Evolutionary conservation across 2,797 vertebrate species (phyloP).

Genomic region (Enoplosus armatus): DNA sequence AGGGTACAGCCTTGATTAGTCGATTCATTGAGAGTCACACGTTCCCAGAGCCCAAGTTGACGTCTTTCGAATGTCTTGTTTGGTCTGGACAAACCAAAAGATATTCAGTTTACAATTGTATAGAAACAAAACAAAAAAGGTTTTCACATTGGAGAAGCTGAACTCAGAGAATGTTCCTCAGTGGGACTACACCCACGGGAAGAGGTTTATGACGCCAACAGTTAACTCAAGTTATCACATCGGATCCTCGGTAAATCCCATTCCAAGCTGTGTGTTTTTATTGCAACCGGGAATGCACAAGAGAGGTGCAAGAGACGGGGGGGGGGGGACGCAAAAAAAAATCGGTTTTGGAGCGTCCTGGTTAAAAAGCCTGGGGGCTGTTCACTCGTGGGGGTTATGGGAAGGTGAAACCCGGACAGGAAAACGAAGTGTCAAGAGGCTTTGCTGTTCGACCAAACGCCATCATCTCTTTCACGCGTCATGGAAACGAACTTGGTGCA

Average conservation of each 20-base stretch:
- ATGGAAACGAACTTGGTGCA: neutral
- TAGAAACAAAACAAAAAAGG: no score
- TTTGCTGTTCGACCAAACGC: no score
- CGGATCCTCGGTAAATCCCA: neutral
- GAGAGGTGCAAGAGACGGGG: neutral
- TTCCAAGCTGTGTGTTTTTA: neutral
- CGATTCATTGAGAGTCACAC: neutral
- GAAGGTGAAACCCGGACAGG: slow-evolving; percentile 29
- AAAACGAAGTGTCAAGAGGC: no score
- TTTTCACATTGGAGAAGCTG: neutral
- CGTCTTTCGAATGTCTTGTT: no score
- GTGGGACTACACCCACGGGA: no score
- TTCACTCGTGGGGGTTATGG: slow-evolving; percentile 28
- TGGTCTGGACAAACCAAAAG: no score
- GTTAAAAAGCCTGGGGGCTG: slow-evolving; percentile 25
- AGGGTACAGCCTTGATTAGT: neutral
- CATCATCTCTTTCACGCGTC: neutral
- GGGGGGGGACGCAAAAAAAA: no score
- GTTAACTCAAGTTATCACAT: neutral
- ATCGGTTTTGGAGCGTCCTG: slow-evolving; percentile 19
- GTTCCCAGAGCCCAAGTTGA: neutral
- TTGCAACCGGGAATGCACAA: slow-evolving; percentile 11
- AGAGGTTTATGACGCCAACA: neutral
- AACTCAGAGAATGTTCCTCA: neutral
- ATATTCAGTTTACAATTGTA: no score